Percentiles rank a stretch among this genome's conserved stretches.
phyloP scores from a whole-genome alignment of 2,888 invertebrate genomes.

The Stenotaenia linearis region DNA sequence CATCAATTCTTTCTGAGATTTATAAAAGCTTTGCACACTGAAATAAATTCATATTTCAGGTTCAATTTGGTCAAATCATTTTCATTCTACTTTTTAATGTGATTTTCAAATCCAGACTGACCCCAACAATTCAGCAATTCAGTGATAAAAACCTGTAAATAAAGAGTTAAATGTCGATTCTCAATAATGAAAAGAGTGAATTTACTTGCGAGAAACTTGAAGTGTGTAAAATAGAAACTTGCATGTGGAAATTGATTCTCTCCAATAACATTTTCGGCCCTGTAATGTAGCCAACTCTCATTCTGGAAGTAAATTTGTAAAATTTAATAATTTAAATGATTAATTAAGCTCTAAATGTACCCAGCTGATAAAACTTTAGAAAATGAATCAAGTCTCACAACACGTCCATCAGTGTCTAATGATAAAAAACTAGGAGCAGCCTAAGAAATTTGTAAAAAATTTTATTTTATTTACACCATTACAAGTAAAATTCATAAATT shows the following conservation, averaged over 20 bases:
- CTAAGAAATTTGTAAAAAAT: too few species aligned
- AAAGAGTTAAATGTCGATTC: neutral
- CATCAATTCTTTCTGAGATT: slow-evolving; percentile 58
- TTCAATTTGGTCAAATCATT: neutral
- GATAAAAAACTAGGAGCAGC: slow-evolving; percentile 36
- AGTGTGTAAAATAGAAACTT: slow-evolving; percentile 61
- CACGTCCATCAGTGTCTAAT: slow-evolving; percentile 46
- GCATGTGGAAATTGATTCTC: slow-evolving; percentile 63
- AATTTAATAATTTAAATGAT: neutral
- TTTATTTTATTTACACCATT: too few species aligned
- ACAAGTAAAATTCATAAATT: too few species aligned
- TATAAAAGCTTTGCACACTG: slow-evolving; percentile 59
- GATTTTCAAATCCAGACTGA: slow-evolving; percentile 56
- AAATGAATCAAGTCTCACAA: slow-evolving; percentile 46
- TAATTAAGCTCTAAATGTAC: slow-evolving; percentile 36
- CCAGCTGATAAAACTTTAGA: slow-evolving; percentile 47
- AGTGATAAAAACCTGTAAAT: slow-evolving; percentile 42
- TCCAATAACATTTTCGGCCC: slow-evolving; percentile 62
- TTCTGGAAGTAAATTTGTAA: slow-evolving; percentile 55
- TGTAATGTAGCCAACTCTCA: slow-evolving; percentile 68
- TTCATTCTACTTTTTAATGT: slow-evolving; percentile 49
- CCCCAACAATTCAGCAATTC: slow-evolving; percentile 58
- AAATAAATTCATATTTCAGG: neutral
- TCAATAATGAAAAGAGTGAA: too few species aligned
- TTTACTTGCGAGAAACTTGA: slow-evolving; percentile 62